Percentiles rank a stretch among this genome's conserved stretches.
phyloP scores from a whole-genome alignment of 1,140 invertebrate genomes.

The Aphis gossypii region DNA sequence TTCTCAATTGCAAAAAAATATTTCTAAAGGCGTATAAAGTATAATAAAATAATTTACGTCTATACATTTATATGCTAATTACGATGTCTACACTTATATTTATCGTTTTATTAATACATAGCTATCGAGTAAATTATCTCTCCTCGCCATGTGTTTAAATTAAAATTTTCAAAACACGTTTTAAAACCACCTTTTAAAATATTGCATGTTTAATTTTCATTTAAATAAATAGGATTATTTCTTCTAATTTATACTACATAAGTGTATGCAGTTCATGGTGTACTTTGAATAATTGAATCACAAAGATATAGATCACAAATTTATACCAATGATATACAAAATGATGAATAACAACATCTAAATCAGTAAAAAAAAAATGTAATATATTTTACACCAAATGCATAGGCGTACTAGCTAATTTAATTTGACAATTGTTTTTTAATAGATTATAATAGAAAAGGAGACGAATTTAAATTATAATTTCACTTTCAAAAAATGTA shows the following conservation, averaged over 20 bases:
- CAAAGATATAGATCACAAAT: background rate
- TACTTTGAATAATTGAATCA: background rate
- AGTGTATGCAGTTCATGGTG: background rate
- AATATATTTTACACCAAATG: background rate
- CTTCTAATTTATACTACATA: background rate
- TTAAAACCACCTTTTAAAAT: background rate
- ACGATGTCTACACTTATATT: background rate
- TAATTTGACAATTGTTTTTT: background rate
- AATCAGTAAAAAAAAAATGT: background rate
- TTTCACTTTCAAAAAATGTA: background rate
- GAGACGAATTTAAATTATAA: background rate
- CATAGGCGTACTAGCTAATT: background rate
- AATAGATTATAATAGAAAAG: background rate
- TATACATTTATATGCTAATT: slow-evolving; percentile 23
- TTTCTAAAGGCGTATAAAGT: background rate
- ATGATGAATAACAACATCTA: background rate
- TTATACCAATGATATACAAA: background rate
- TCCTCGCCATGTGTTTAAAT: background rate
- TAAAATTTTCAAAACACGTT: background rate
- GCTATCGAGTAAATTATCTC: background rate
- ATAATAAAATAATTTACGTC: background rate
- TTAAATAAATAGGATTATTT: slow-evolving; percentile 10
- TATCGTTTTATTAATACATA: slow-evolving; percentile 11
- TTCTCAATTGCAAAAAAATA: slow-evolving; percentile 12
- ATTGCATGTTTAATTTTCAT: background rate